Conservation (phyloP, 2,797 vertebrate genomes). For the Loris lydekkerianus region DNA sequence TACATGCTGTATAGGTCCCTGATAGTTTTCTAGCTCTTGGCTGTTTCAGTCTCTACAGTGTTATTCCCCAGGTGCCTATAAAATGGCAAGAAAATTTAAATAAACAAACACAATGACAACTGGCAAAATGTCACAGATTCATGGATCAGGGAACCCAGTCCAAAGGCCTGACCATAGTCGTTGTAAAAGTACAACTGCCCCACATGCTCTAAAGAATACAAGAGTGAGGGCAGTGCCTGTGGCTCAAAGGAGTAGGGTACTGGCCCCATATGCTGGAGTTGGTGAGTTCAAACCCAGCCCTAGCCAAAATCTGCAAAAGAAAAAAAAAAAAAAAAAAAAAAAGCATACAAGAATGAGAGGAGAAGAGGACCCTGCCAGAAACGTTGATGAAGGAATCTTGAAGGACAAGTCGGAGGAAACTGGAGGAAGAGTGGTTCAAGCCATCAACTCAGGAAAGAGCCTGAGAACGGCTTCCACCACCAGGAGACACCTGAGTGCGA, state of each 20-base stretch:
- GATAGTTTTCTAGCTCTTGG: not conserved
- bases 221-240: too few relatives aligned
- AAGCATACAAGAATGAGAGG: not conserved
- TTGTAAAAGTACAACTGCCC: not conserved
- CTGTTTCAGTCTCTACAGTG: not conserved
- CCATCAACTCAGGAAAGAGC: not conserved
- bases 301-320: too few relatives aligned
- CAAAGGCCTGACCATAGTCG: not conserved
- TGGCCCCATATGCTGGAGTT: too few relatives aligned
- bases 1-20: not conserved
- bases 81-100: slow-evolving; percentile 14
- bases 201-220: not conserved
- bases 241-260: too few relatives aligned
- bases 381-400: not conserved
- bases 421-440: not conserved
- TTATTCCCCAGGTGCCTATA: not conserved
- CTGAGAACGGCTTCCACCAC: not conserved
- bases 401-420: not conserved
- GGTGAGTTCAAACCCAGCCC: too few relatives aligned
- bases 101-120: not conserved
- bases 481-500: not conserved
- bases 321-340: too few relatives aligned
- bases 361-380: not conserved
- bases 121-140: not conserved
- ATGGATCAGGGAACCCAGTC: not conserved